Evolutionary conservation across 2,888 invertebrate species (phyloP).

Genomic region (Mythimna pallens): DNA sequence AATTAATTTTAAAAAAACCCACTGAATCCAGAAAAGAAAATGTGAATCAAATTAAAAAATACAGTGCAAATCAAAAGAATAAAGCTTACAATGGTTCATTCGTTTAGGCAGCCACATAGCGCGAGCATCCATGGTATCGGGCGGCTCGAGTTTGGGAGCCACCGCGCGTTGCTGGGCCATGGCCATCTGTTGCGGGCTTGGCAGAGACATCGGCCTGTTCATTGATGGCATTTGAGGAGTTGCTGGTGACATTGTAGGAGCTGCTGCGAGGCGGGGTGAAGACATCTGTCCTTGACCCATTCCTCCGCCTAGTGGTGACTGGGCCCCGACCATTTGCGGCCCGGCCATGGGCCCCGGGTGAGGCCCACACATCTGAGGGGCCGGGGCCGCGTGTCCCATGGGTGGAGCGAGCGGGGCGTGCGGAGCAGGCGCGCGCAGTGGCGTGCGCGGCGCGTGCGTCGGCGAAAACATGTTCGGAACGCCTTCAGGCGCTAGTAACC

Average conservation of each 20-base stretch:
- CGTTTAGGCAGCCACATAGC: conserved; percentile 92
- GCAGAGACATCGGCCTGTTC: conserved; percentile 84
- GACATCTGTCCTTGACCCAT: conserved; percentile 81
- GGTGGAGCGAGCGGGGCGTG: conserved; percentile 79
- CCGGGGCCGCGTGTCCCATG: conserved; percentile 64
- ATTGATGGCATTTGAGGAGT: conserved; percentile 86
- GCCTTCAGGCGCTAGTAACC: conserved; percentile 87
- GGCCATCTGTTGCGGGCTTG: conserved; percentile 82
- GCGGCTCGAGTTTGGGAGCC: conserved; percentile 91
- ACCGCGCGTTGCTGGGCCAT: conserved; percentile 85
- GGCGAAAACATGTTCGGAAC: conserved; percentile 88
- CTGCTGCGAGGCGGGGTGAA: conserved; percentile 85
- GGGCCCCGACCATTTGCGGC: conserved; percentile 77
- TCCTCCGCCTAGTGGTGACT: conserved; percentile 71
- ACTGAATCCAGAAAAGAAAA: conserved; percentile 52
- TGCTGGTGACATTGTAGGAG: conserved; percentile 86
- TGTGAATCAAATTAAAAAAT: conserved; percentile 65
- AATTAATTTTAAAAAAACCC: conserved; percentile 42
- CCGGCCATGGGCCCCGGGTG: conserved; percentile 80
- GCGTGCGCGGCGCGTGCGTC: conserved; percentile 81
- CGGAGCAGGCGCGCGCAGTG: conserved; percentile 80
- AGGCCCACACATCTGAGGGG: conserved; percentile 72
- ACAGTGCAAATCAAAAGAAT: conserved; percentile 73
- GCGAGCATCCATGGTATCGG: conserved; percentile 91
- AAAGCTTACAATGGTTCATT: conserved; percentile 93